These are phyloP conservation scores for Eupeodes luniger DNA, from an alignment of 2,888 invertebrate genomes.

Conservation along the genomic window DNA sequence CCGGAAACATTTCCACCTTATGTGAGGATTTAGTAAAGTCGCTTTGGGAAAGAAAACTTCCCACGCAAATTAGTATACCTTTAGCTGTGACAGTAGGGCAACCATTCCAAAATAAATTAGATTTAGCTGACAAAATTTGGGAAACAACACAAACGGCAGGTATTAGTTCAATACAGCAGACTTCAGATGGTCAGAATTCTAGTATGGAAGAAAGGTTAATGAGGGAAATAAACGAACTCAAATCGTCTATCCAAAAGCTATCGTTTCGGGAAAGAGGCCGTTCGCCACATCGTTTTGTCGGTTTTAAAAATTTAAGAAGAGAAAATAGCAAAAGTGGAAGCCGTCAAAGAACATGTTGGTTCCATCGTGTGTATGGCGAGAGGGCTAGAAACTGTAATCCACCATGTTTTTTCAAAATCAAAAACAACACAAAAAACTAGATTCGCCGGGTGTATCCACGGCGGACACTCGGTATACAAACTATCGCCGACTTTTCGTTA, in stretches of 20 bases:
- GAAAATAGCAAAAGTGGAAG: background rate
- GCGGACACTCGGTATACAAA: background rate
- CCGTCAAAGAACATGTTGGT: background rate
- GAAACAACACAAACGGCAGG: conserved; percentile 13
- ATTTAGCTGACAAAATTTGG: conserved; percentile 28
- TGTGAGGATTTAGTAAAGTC: background rate
- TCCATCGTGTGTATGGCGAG: background rate
- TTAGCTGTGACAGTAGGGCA: background rate
- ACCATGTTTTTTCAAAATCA: background rate
- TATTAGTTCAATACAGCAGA: conserved; percentile 6
- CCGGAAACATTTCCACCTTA: background rate
- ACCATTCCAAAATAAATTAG: conserved; percentile 31
- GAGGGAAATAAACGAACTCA: background rate
- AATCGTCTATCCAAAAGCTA: background rate
- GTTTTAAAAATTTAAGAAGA: background rate
- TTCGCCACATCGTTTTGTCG: background rate
- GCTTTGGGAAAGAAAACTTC: too few species aligned
- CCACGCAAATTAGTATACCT: too few species aligned
- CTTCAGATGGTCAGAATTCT: background rate
- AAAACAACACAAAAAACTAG: background rate
- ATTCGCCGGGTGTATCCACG: background rate
- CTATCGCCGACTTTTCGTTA: too few species aligned
- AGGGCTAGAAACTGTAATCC: conserved; percentile 1
- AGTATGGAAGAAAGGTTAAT: background rate
- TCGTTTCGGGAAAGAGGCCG: background rate